Base-by-base conservation (phyloP, 2,888 invertebrate species). In the Coelinius sp. region DNA sequence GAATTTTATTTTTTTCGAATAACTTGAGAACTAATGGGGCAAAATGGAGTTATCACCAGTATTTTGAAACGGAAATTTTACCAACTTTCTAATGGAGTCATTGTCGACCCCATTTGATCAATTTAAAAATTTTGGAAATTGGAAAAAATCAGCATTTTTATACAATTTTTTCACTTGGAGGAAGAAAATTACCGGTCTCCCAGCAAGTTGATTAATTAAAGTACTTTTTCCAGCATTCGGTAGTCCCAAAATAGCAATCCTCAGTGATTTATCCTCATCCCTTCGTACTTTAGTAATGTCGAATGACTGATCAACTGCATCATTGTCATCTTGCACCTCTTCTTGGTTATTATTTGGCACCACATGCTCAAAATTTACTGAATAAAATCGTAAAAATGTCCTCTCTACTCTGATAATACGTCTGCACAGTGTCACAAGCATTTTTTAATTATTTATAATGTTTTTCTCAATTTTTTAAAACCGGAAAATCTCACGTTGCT, bases 201-300 rank as follows among this genome's bases (percentile, higher is more conserved):
- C 92, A 68, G 95, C 91, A 24, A 99, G 90, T 81, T 92, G 91
- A 88, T 99, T 99, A 31, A 97, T 94, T 31, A 99, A 90, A 0
- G 98, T 97, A 84, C 98, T 98, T 88, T 99, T 99, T 27, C 99
- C 99, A 64, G 93, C 94, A 90, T 99, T 99, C 2, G 99, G 98
- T 12, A 94, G 90, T 1, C 99, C 99, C 77, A 99, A 92, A 22
- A 99, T 93, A 6, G 97, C 95, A 25, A 78, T 70, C 59, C 64
- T 69, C 7, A 76, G 59, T 7, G 68, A 74, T 66, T 78, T 78
- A 7, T 22, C 62, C 20, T 56, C 56, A 1, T 76, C 75, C 20
- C 76, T 74, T 14, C 76, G 64, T 38, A 77, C 10, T 12, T 1
- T 46, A 8, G 1, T 2, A 6, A 65, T 65, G 20, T 77, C 70